phyloP scores from a whole-genome alignment of 2,797 vertebrate species.

The Gadopsis bispinosus region DNA sequence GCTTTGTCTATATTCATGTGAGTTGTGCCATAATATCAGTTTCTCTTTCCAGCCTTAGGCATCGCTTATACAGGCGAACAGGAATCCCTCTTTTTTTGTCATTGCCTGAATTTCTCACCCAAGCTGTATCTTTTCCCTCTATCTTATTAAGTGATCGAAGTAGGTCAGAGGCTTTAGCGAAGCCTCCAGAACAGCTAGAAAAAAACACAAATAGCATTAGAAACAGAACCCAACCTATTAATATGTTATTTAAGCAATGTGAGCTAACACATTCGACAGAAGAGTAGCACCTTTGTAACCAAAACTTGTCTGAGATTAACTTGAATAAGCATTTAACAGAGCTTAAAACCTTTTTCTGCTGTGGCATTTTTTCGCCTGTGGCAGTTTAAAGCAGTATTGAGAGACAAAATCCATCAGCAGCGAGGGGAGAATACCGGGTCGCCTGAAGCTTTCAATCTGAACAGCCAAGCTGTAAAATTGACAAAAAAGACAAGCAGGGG shows the following conservation, averaged over 20 bases:
- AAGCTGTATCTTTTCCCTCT: constrained; percentile 56
- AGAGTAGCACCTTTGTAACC: neutral
- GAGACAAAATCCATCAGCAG: constrained; percentile 76
- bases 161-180: constrained; percentile 76
- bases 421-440: constrained; percentile 24
- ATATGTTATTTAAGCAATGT: constrained; percentile 36
- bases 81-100: constrained; percentile 71
- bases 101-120: constrained; percentile 57
- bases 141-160: constrained; percentile 75
- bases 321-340: constrained; percentile 28
- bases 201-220: constrained; percentile 49
- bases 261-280: constrained; percentile 23
- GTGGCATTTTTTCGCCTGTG: constrained; percentile 60
- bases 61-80: constrained; percentile 77
- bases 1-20: constrained; percentile 52
- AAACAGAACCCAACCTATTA: constrained; percentile 39
- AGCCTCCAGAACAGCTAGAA: constrained; percentile 73
- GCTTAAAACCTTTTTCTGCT: constrained; percentile 67
- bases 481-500: constrained; percentile 43
- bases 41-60: constrained; percentile 70
- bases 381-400: constrained; percentile 70
- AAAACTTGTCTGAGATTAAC: constrained; percentile 32
- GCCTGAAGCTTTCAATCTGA: constrained; percentile 65
- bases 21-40: constrained; percentile 49
- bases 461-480: constrained; percentile 68